A percentile compares a stretch with the other conserved stretches of the same genome.
Conservation (phyloP, 1,140 invertebrate species). For the Camponotus floridanus region DNA sequence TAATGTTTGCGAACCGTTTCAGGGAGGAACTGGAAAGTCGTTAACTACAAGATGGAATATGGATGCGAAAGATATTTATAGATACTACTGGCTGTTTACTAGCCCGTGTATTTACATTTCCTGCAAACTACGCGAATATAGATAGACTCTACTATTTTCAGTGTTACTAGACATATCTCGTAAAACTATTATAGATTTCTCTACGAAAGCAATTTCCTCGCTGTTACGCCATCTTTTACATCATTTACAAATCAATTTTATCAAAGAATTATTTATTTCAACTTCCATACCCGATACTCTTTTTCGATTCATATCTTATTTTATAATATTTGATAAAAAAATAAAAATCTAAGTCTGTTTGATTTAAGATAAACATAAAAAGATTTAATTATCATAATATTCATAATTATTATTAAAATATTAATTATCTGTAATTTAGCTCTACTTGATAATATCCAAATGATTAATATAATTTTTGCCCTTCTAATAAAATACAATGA, state of each 20-base stretch:
- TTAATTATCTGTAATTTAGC: background rate
- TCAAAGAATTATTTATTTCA: background rate
- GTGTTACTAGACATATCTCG: conserved; percentile 12
- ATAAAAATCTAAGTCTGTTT: background rate
- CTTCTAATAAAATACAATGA: background rate
- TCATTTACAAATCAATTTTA: conserved; percentile 30
- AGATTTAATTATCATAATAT: no score
- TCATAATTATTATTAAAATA: background rate
- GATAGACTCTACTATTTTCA: conserved; percentile 20
- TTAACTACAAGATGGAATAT: conserved; percentile 45
- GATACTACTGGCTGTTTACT: conserved; percentile 32
- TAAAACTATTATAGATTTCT: conserved; percentile 22
- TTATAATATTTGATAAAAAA: conserved; percentile 7
- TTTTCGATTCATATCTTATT: background rate
- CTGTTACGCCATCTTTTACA: background rate
- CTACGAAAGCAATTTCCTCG: conserved; percentile 12
- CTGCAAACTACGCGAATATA: conserved; percentile 44
- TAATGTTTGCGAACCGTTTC: conserved; percentile 20
- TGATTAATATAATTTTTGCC: background rate
- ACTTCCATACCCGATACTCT: background rate
- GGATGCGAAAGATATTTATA: conserved; percentile 42
- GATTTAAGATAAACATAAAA: conserved; percentile 1
- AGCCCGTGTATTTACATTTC: conserved; percentile 46
- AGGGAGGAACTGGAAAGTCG: conserved; percentile 48
- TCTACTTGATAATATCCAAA: background rate